Conservation (phyloP, 2,113 vertebrate species). For the Sitta europaea region DNA sequence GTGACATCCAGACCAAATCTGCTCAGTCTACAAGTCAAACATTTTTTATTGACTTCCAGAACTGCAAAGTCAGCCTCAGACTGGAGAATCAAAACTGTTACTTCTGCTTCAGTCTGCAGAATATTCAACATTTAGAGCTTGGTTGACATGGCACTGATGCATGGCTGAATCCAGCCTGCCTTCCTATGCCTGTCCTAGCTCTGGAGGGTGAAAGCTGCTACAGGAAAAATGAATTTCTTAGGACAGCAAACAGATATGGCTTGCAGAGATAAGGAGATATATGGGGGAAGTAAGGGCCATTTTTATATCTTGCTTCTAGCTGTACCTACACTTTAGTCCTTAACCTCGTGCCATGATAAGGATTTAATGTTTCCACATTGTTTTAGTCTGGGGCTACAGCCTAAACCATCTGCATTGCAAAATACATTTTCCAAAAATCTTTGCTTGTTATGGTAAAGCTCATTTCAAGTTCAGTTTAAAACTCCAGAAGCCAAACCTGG, state of each 20-base stretch:
- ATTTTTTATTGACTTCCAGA: conserved; percentile 10
- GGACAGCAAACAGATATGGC: neutral
- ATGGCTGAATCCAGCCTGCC: neutral
- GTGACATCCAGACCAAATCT: neutral
- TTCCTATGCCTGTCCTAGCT: neutral
- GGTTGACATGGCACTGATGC: neutral
- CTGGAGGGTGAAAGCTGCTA: neutral
- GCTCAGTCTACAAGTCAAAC: neutral
- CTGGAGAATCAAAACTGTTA: neutral
- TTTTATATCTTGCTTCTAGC: neutral
- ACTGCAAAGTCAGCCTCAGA: neutral
- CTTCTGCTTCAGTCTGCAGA: neutral
- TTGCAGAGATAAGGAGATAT: neutral
- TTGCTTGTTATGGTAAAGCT: neutral
- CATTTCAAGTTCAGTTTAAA: neutral
- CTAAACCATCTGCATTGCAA: neutral
- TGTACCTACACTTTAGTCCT: neutral
- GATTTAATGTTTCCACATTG: neutral
- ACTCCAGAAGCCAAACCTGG: neutral
- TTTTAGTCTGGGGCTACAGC: neutral
- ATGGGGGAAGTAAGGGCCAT: neutral
- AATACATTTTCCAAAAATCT: neutral
- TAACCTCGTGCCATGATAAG: neutral
- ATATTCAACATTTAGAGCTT: neutral
- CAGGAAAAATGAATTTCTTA: neutral